phyloP scores from a whole-genome alignment of 2,113 vertebrate genomes.

The Lophochroa leadbeateri region DNA sequence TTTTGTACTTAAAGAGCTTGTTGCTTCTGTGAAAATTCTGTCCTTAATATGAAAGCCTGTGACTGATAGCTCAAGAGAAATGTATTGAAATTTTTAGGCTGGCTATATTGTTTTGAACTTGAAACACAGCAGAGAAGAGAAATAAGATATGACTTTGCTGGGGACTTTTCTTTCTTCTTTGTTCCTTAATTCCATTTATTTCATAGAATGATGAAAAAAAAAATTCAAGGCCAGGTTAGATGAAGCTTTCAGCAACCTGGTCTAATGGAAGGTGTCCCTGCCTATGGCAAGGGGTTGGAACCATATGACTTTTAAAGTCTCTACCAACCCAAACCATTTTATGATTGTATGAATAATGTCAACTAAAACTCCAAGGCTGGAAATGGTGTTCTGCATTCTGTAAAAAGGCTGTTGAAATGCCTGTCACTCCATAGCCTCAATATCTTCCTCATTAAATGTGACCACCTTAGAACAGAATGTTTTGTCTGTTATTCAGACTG shows the following conservation, averaged over 20 bases:
- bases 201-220: background rate
- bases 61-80: background rate
- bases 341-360: background rate
- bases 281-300: background rate
- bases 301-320: background rate
- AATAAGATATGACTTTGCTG: background rate
- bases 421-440: fast-evolving
- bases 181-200: background rate
- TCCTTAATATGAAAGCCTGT: background rate
- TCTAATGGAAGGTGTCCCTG: background rate
- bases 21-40: background rate
- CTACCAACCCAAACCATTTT: background rate
- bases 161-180: background rate
- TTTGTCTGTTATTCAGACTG: background rate
- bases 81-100: background rate
- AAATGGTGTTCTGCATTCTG: background rate
- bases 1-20: background rate
- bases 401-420: background rate
- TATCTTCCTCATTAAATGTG: background rate
- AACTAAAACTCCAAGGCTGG: background rate
- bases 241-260: background rate
- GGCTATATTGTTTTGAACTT: background rate
- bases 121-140: background rate
- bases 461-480: background rate
- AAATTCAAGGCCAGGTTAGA: background rate